Evolutionary conservation across 2,797 vertebrate genomes (phyloP), one percentile per base, ranked within the genome.

Genomic region (Tokudaia muenninki): DNA sequence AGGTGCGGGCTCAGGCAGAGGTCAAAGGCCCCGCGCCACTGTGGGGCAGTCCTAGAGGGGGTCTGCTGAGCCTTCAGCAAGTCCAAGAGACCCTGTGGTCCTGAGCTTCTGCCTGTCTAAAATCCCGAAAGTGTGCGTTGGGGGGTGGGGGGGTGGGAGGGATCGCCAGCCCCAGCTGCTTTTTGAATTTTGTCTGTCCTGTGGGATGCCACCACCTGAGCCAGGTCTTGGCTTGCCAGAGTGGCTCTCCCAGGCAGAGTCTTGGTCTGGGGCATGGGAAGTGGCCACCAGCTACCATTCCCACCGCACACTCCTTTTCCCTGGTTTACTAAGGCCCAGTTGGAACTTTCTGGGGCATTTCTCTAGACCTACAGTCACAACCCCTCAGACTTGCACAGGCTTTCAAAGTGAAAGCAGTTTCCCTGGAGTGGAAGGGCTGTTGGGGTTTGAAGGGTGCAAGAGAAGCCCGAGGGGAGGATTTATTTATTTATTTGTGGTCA

Each of bases 401-500:
- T 70, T 52, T 87, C 55, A 90, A 14, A 11, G 65, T 2, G 77
- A 77, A 83, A 81, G 89, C 44, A 9, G 17, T 37, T 90, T 74
- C 89, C 52, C 82, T 34, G 65, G 79, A n/a, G 77, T 72, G 87
- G 90, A 70, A 57, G 70, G 82, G 44, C 31, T 34, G 12, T 95
- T 70, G 14, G 2, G 34, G 70, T 82, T 11, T 11, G 41, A 9
- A 11, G 61, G 59, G 50, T 34, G 81, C 79, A 31, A 89, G 79
- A 37, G 52, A 90, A 83, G 61, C 8, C 3, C 22, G 84, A 94
- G 87, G 50, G 29, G 88, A 93, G 67, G 77, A 50, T 44, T 90
- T 94, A 80, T 94, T 70, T 65, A 57, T 52, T 91, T 79, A 93
- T 24, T 91, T 88, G 19, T 97, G 95, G 90, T 93, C 82, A 95